Evolutionary conservation across 2,797 vertebrate species (phyloP).

Genomic region (Rhabdophis nuchalis): DNA sequence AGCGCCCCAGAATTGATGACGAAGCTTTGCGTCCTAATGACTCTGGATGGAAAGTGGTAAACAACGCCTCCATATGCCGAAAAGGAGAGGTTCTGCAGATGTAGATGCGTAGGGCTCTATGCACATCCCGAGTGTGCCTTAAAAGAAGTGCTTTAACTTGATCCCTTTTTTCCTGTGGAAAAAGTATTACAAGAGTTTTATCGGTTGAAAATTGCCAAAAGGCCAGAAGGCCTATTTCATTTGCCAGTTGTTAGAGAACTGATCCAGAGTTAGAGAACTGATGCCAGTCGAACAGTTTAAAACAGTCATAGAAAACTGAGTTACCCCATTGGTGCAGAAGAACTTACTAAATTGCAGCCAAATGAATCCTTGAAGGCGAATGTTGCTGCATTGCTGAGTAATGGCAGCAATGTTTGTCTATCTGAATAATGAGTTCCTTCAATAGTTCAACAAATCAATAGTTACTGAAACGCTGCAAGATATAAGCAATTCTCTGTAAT

Average conservation of each 20-base stretch:
- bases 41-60: too few species aligned
- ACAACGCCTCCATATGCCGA: too few species aligned
- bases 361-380: not conserved
- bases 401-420: not conserved
- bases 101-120: too few species aligned
- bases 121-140: too few species aligned
- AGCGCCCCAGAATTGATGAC: too few species aligned
- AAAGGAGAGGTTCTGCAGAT: too few species aligned
- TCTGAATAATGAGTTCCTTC: not conserved
- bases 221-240: not conserved
- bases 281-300: not conserved
- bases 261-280: not conserved
- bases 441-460: conserved; percentile 37
- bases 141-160: not conserved
- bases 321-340: not conserved
- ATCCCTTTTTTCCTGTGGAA: not conserved
- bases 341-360: not conserved
- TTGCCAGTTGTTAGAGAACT: not conserved
- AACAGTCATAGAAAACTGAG: not conserved
- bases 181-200: not conserved
- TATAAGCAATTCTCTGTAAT: not conserved
- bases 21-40: too few species aligned
- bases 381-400: too few species aligned
- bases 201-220: not conserved
- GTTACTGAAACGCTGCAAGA: not conserved